Conservation (phyloP, 2,113 vertebrate genomes). For the Poicephalus meyeri region DNA sequence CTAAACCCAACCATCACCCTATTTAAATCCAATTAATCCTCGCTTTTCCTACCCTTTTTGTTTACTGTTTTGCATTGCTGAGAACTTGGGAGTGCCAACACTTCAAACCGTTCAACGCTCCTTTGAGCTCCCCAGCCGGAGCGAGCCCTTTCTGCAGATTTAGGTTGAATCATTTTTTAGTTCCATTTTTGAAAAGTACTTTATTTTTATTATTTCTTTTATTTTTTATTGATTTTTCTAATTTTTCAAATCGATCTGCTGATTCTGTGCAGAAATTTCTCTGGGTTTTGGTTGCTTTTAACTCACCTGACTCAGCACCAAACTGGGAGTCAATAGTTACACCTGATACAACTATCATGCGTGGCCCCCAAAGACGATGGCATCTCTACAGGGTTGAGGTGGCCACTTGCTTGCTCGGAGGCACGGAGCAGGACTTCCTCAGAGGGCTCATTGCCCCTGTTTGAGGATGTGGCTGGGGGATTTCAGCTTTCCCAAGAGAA, state of each 20-base stretch:
- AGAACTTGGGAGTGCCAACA: not conserved
- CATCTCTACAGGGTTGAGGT: not conserved
- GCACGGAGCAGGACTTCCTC: not conserved
- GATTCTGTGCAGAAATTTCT: not conserved
- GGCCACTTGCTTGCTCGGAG: not conserved
- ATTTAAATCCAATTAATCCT: not conserved
- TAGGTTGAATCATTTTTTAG: not conserved
- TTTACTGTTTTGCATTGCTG: not conserved
- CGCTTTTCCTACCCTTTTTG: not conserved
- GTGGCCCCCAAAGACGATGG: not conserved
- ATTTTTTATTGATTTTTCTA: not conserved
- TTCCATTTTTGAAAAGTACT: not conserved
- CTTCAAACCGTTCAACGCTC: not conserved
- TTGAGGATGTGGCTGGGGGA: not conserved
- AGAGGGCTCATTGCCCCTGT: not conserved
- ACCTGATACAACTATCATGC: not conserved
- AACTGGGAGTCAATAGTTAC: not conserved
- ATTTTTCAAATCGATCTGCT: not conserved
- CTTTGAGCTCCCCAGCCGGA: not conserved
- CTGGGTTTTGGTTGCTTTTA: not conserved
- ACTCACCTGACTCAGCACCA: accelerated
- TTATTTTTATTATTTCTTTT: not conserved
- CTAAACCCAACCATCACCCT: not conserved
- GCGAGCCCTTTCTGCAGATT: not conserved
- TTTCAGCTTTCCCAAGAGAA: not conserved